A percentile compares a stretch with the other conserved stretches of the same genome.
Conservation (phyloP, 2,797 vertebrate species). For the Danio albolineatus region DNA sequence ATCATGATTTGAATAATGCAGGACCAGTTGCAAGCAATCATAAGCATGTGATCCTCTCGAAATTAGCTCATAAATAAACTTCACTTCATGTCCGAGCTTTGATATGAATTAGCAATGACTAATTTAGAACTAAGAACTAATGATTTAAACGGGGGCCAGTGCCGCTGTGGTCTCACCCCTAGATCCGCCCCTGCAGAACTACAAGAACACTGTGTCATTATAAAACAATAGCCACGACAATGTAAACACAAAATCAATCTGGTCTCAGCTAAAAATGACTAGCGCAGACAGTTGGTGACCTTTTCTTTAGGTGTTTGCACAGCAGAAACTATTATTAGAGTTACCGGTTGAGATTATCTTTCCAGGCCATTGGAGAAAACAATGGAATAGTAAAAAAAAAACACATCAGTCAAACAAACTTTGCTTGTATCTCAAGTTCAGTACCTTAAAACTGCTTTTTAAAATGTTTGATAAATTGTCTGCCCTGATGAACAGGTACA, state of each 20-base stretch:
- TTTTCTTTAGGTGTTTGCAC: constrained; percentile 38
- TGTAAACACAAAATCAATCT: background rate
- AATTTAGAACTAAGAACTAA: too few species aligned
- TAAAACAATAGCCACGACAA: background rate
- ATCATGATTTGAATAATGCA: too few species aligned
- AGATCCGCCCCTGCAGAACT: too few species aligned
- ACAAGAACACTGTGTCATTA: background rate
- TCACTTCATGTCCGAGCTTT: too few species aligned
- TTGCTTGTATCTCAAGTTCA: constrained; percentile 6
- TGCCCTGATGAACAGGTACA: background rate
- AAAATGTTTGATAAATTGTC: background rate
- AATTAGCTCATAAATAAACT: too few species aligned
- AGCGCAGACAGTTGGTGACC: background rate
- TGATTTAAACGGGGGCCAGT: too few species aligned
- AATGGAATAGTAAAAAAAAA: constrained; percentile 24
- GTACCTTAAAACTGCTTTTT: constrained; percentile 7
- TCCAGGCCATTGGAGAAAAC: constrained; percentile 48
- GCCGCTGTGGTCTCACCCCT: too few species aligned
- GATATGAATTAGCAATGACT: too few species aligned
- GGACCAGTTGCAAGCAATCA: too few species aligned
- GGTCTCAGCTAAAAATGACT: background rate
- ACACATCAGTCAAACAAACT: constrained; percentile 30
- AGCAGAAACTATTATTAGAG: constrained; percentile 49
- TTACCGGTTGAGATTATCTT: constrained; percentile 46
- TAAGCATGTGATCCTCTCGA: too few species aligned